phyloP scores from a whole-genome alignment of 2,113 vertebrate genomes.

The Willisornis vidua region DNA sequence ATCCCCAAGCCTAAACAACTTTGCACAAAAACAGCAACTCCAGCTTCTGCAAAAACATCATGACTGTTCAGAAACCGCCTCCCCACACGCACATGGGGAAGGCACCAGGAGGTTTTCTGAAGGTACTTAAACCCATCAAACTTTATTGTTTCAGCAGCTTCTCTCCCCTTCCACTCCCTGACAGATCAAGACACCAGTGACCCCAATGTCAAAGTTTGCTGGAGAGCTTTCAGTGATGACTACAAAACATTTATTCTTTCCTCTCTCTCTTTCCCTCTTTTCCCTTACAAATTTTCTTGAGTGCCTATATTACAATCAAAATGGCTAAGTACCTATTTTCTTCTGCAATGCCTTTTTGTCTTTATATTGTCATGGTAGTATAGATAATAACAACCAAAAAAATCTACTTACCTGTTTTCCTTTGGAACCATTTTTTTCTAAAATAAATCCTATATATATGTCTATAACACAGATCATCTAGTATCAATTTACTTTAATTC shows the following conservation, averaged over 20 bases:
- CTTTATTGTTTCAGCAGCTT: neutral
- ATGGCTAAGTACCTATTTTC: neutral
- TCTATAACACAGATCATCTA: neutral
- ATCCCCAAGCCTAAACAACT: neutral
- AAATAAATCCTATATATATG: neutral
- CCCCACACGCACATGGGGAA: neutral
- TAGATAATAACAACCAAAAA: neutral
- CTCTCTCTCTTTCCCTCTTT: neutral
- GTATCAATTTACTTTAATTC: neutral
- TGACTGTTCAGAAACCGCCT: neutral
- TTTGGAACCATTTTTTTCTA: neutral
- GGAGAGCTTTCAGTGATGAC: neutral
- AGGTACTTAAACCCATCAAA: neutral
- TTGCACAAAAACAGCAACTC: neutral
- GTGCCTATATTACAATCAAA: neutral
- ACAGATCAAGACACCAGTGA: neutral
- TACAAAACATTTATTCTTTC: neutral
- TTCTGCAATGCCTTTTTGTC: neutral
- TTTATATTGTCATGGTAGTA: neutral
- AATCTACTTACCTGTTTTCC: neutral
- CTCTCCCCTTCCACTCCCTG: neutral
- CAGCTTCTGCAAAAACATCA: neutral
- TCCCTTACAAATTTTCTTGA: neutral
- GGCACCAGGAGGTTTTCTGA: neutral
- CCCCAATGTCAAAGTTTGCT: neutral